Evolutionary conservation across 2,888 invertebrate species (phyloP), one percentile per base, ranked within the genome.

Genomic region (Parapristionchus giblindavisi): DNA sequence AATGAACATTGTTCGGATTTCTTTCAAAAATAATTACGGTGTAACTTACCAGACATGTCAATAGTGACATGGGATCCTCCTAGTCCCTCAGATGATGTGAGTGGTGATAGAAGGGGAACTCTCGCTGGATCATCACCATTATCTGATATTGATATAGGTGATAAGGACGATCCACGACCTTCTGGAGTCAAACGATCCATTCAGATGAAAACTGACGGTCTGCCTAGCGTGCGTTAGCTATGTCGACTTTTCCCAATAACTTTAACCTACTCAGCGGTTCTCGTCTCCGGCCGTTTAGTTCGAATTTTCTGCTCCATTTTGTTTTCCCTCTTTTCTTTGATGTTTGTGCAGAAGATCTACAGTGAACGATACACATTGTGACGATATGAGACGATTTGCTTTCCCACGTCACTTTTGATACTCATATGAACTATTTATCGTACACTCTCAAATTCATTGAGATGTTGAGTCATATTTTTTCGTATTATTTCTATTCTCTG

Each of bases 11-110:
- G n/a, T n/a, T n/a, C n/a, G n/a, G n/a, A n/a, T n/a, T n/a, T n/a
- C n/a, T n/a, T 43, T 65, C 29, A n/a, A n/a, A n/a, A n/a, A n/a
- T n/a, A n/a, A n/a, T n/a, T n/a, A n/a, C n/a, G n/a, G n/a, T n/a
- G n/a, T n/a, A n/a, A 36, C 63, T 65, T 5, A 65, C 63, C 63
- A 6, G 63, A 65, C 63, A 65, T 65, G 63, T 65, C 63, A 27
- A 65, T 65, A 5, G 63, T 65, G 63, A 65, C 43, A 24, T 65
- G 63, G 17, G 63, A 65, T 1, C 63, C 63, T 8, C 61, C 61
- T 29, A 65, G 24, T 27, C 63, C 63, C 27, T 65, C 63, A 5
- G 63, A 65, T 29, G 63, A 65, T 27, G 63, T 40, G 43, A 65
- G 63, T 4, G 63, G 63, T 43, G 63, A 65, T 8, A 65, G 29